Base-by-base conservation (phyloP, 2,113 vertebrate genomes). In the Pogona vitticeps region DNA sequence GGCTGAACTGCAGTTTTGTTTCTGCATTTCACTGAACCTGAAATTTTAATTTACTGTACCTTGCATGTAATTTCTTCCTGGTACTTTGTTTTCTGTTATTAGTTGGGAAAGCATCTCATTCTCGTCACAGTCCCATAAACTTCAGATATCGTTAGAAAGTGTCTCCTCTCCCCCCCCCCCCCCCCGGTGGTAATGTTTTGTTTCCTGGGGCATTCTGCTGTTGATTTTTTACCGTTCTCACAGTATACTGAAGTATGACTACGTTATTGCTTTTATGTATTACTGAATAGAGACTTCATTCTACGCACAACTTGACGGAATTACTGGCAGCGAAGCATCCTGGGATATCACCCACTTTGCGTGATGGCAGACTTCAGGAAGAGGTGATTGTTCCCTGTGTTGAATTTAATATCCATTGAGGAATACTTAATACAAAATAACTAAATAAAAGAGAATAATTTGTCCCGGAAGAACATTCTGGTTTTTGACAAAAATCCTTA, bases 241-340 rank as follows among this genome's bases (percentile, higher is more conserved):
- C 42, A 79, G 0, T 72, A 6, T 59, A 20, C 56, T 68, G 78
- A 31, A 28, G 33, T 90, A 85, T 91, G 17, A 21, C 77, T 4
- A 52, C 83, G 71, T 28, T 90, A 0, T 76, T 92, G 40, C 68
- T 70, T 93, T 61, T 91, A 71, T 91, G 0, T 94, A 8, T 90
- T 12, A n/a, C 52, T 92, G 56, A 93, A 87, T 94, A 99, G 98
- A 98, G 98, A 92, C 98, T 99, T 93, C 98, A 99, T 92, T 98
- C 99, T 36, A 99, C 99, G 1, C 98, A 99, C 93, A 99, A 99
- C 91, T 91, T 99, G 90, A 98, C 99, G 97, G 98, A 99, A 90
- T 90, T 99, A 79, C 94, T 99, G 52, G 94, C 89, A 31, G 97
- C 98, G 94, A 98, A 99, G 90, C 98, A 99, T 92, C 96, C 97